Evolutionary conservation across 2,113 vertebrate genomes (phyloP).

Genomic region (Heterotis niloticus): DNA sequence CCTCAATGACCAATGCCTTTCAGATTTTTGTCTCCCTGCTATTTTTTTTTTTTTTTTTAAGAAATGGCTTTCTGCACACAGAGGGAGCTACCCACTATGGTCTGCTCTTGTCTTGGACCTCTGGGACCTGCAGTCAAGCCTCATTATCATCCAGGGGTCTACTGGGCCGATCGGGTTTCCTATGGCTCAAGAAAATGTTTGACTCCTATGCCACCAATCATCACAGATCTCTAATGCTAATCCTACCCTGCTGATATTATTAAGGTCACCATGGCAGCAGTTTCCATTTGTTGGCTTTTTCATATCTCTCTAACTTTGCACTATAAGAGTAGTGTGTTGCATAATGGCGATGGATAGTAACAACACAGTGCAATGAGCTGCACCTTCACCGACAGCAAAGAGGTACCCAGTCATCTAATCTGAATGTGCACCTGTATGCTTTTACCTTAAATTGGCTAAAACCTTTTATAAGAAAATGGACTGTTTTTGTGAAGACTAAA

Average conservation of each 20-base stretch:
- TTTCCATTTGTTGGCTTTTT: too few relatives aligned
- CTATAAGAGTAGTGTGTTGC: too few relatives aligned
- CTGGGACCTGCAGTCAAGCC: not conserved
- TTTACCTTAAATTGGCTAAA: not conserved
- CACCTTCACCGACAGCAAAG: too few relatives aligned
- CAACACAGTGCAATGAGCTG: too few relatives aligned
- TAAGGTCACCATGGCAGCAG: too few relatives aligned
- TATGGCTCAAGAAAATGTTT: not conserved
- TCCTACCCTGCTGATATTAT: too few relatives aligned
- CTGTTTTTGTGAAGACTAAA: not conserved
- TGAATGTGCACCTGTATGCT: too few relatives aligned
- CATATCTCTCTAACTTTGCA: too few relatives aligned
- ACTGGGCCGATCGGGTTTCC: not conserved
- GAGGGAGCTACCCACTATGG: not conserved
- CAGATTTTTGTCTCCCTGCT: not conserved
- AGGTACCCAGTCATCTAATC: too few relatives aligned
- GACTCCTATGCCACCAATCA: slow-evolving; percentile 4
- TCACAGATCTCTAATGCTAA: too few relatives aligned
- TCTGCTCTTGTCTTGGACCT: not conserved
- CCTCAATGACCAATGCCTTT: not conserved
- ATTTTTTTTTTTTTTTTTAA: not conserved
- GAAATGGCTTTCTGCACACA: not conserved
- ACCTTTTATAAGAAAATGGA: not conserved
- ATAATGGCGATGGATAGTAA: too few relatives aligned
- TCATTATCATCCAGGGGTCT: not conserved